phyloP scores from a whole-genome alignment of 2,797 vertebrate genomes.

The Poecilia picta region DNA sequence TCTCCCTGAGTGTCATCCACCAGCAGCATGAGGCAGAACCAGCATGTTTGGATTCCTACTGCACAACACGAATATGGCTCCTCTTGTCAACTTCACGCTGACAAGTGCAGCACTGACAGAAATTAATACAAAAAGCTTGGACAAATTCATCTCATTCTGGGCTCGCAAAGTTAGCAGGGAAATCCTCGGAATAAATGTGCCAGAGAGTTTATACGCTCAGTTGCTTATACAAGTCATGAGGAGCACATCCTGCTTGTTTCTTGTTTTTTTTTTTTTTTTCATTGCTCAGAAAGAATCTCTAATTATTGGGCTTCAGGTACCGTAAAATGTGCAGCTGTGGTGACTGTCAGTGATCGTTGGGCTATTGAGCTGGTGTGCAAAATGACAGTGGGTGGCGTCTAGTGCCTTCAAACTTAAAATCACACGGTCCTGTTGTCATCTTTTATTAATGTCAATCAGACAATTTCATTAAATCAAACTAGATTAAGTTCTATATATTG shows the following conservation, averaged over 20 bases:
- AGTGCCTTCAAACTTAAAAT: slow-evolving; percentile 56
- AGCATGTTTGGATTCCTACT: slow-evolving; percentile 81
- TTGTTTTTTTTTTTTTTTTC: slow-evolving; percentile 42
- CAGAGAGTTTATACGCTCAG: slow-evolving; percentile 13
- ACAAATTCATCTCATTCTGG: slow-evolving; percentile 77
- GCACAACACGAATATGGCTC: slow-evolving; percentile 76
- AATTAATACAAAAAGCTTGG: slow-evolving; percentile 84
- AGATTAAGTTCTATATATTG: slow-evolving; percentile 1
- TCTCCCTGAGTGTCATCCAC: slow-evolving; percentile 82
- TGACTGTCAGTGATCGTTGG: slow-evolving; percentile 84
- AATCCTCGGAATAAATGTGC: slow-evolving; percentile 58
- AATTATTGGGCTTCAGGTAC: slow-evolving; percentile 93
- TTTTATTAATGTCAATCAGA: slow-evolving; percentile 70
- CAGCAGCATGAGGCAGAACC: slow-evolving; percentile 81
- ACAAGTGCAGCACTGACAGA: slow-evolving; percentile 86
- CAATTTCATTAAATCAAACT: slow-evolving; percentile 36
- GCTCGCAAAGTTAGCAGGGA: slow-evolving; percentile 61
- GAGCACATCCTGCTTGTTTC: slow-evolving; percentile 1
- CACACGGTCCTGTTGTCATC: slow-evolving; percentile 54
- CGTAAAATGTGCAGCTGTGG: slow-evolving; percentile 88
- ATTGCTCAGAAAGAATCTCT: slow-evolving; percentile 80
- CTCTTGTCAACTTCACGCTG: slow-evolving; percentile 84
- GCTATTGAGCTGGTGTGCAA: slow-evolving; percentile 85
- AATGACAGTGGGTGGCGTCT: slow-evolving; percentile 86
- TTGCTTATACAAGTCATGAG: slow-evolving; percentile 30